phyloP scores from a whole-genome alignment of 2,797 vertebrate genomes.

The Aplochiton taeniatus region DNA sequence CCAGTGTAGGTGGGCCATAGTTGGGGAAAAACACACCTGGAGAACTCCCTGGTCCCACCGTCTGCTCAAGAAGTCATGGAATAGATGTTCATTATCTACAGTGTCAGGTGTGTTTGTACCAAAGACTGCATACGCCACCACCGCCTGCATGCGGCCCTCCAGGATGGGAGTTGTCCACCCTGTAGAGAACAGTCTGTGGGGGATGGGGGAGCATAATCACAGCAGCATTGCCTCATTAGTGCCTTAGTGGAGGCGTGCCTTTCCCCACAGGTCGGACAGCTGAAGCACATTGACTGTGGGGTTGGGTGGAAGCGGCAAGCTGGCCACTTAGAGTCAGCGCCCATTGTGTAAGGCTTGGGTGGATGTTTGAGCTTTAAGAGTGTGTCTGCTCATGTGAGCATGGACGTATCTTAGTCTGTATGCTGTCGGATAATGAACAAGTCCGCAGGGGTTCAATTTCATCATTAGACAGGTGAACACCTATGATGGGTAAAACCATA shows the following conservation, averaged over 20 bases:
- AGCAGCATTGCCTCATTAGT: slow-evolving; percentile 68
- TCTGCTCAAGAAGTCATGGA: no score
- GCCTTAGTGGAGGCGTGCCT: slow-evolving; percentile 60
- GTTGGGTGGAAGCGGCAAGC: slow-evolving; percentile 22
- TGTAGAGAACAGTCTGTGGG: slow-evolving; percentile 45
- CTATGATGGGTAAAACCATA: slow-evolving; percentile 24
- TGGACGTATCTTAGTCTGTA: no score
- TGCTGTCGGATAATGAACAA: no score
- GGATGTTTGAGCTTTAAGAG: background rate
- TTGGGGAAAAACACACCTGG: no score
- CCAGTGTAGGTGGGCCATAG: no score
- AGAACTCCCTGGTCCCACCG: no score
- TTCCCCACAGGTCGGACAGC: slow-evolving; percentile 61
- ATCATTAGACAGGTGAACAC: no score
- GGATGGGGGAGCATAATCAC: slow-evolving; percentile 60
- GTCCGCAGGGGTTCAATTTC: no score
- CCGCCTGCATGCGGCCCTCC: slow-evolving; percentile 32
- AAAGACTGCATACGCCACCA: slow-evolving; percentile 15
- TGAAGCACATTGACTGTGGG: slow-evolving; percentile 49
- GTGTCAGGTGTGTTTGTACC: background rate
- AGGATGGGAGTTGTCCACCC: slow-evolving; percentile 57
- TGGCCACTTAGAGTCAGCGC: background rate
- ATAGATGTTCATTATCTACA: no score
- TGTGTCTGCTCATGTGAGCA: no score
- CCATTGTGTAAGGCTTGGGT: background rate